A percentile compares a stretch with the other conserved stretches of the same genome.
phyloP scores from a whole-genome alignment of 2,113 vertebrate species.

The Cnemophilus loriae region DNA sequence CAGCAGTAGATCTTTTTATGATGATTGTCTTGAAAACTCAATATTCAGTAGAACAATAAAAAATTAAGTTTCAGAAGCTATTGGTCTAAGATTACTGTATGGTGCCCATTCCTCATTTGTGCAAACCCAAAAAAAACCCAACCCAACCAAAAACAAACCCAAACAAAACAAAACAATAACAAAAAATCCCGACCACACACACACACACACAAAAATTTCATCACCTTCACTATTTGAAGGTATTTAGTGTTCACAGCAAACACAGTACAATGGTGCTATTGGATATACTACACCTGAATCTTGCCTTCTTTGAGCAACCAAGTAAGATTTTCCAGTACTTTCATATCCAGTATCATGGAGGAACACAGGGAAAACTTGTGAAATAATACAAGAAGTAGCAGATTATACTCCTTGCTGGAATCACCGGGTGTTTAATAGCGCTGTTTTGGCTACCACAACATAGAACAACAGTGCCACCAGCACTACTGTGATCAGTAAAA shows the following conservation, averaged over 20 bases:
- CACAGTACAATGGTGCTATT: neutral
- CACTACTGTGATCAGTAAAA: neutral
- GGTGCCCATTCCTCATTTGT: neutral
- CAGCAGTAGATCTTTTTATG: neutral
- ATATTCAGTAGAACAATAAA: neutral
- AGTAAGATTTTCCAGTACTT: neutral
- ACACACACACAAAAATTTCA: neutral
- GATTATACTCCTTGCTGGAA: neutral
- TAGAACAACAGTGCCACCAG: neutral
- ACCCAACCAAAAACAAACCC: neutral
- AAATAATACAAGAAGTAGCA: neutral
- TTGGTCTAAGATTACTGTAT: neutral
- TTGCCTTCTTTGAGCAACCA: neutral
- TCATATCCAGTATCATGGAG: neutral
- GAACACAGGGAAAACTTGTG: neutral
- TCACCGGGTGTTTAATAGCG: neutral
- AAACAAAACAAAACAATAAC: neutral
- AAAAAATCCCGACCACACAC: neutral
- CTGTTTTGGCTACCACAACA: neutral
- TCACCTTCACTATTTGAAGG: neutral
- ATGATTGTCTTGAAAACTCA: neutral
- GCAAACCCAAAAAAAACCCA: neutral
- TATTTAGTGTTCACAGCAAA: neutral
- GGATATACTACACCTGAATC: neutral
- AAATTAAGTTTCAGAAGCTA: neutral